Conservation (phyloP, 1,140 invertebrate genomes). For the Archivesica marissinica region DNA sequence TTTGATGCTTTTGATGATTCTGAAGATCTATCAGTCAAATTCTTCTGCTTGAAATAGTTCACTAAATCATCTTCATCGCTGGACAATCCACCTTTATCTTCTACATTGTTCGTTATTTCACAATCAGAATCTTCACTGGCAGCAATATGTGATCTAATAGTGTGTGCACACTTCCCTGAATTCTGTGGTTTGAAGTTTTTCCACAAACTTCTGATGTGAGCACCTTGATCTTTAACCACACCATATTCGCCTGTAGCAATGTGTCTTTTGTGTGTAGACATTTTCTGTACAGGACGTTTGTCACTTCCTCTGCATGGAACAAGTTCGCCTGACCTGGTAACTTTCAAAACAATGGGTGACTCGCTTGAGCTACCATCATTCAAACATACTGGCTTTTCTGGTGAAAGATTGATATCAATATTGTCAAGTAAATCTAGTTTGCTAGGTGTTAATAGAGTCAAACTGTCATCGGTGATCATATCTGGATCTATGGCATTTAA, state of each 20-base stretch:
- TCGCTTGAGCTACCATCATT: neutral
- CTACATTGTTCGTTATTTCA: neutral
- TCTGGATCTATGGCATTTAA: slow-evolving; percentile 6
- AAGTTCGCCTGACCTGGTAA: neutral
- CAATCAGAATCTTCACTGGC: neutral
- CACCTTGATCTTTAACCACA: too few species aligned
- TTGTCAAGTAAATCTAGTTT: neutral
- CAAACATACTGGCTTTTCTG: neutral
- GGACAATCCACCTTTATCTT: neutral
- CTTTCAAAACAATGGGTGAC: neutral
- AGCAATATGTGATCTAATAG: neutral
- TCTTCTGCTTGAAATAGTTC: neutral
- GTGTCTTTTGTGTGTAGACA: neutral
- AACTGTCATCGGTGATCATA: neutral
- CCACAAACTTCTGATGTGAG: neutral
- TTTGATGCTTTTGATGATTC: neutral
- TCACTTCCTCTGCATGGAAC: neutral
- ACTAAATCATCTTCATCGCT: neutral
- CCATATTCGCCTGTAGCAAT: neutral
- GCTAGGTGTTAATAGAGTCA: neutral
- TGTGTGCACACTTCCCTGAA: neutral
- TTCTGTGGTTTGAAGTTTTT: slow-evolving; percentile 3
- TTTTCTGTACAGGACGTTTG: neutral
- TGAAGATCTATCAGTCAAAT: neutral
- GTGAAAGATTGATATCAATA: neutral